Evolutionary conservation across 2,888 invertebrate species (phyloP).

Genomic region (Polyommatus icarus): DNA sequence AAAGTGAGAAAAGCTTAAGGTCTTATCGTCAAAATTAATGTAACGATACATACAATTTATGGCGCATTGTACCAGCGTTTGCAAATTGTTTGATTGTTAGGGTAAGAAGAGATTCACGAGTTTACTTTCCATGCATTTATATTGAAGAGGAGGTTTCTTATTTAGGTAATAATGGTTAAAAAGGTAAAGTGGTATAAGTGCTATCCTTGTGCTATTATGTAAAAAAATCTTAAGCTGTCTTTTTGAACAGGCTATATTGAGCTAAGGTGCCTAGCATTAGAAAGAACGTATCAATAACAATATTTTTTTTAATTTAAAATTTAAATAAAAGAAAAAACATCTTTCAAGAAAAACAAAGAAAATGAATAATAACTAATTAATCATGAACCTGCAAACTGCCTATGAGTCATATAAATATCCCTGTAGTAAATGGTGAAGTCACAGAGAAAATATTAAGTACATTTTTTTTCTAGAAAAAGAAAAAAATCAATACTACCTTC

Average conservation of each 20-base stretch:
- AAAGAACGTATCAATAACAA: background rate
- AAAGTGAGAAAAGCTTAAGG: slow-evolving; percentile 57
- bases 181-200: background rate
- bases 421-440: background rate
- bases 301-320: too few relatives aligned
- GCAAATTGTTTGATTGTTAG: slow-evolving; percentile 24
- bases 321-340: too few relatives aligned
- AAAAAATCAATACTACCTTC: background rate
- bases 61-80: slow-evolving; percentile 30
- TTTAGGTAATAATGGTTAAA: background rate
- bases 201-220: background rate
- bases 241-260: too few relatives aligned
- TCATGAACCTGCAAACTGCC: too few relatives aligned
- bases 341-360: too few relatives aligned
- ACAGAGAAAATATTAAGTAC: background rate
- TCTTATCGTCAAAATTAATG: slow-evolving; percentile 76
- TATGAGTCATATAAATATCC: too few relatives aligned
- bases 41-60: slow-evolving; percentile 53
- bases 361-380: too few relatives aligned
- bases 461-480: background rate
- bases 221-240: background rate
- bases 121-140: slow-evolving; percentile 5
- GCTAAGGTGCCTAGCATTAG: background rate
- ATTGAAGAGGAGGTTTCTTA: background rate
- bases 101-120: slow-evolving; percentile 8